Percentiles rank a stretch among this genome's conserved stretches.
Evolutionary conservation across 2,113 vertebrate genomes (phyloP).

Genomic region (Neofelis nebulosa): DNA sequence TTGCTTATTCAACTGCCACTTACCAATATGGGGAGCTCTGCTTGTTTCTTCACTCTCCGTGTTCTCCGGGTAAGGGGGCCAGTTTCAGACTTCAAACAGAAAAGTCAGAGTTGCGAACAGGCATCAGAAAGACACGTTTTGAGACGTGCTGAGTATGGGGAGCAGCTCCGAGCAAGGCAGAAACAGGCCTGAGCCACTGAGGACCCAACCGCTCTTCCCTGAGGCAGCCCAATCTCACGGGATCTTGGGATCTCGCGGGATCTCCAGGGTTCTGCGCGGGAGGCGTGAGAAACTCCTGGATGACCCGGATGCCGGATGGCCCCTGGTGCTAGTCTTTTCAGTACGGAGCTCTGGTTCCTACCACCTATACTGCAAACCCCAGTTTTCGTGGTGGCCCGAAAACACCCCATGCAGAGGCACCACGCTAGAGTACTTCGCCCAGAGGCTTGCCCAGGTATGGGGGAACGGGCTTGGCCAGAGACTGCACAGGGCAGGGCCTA

Average conservation of each 20-base stretch:
- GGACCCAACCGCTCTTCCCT: rapidly evolving
- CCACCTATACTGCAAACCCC: background rate
- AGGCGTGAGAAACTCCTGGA: too few relatives aligned
- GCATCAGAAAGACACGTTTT: rapidly evolving
- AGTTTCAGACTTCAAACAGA: background rate
- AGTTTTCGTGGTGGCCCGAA: background rate
- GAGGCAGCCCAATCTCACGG: rapidly evolving
- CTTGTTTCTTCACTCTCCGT: background rate
- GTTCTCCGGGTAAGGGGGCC: rapidly evolving
- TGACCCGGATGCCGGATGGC: rapidly evolving
- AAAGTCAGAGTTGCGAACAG: background rate
- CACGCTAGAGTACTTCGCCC: background rate
- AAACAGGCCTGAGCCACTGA: rapidly evolving
- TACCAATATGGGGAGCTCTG: background rate
- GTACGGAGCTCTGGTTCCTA: background rate
- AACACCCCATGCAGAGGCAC: background rate
- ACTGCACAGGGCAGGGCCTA: rapidly evolving
- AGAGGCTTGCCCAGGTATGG: background rate
- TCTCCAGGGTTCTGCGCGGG: background rate
- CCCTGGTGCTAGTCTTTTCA: rapidly evolving
- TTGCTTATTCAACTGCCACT: background rate
- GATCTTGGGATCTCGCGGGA: background rate
- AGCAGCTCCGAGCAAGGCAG: rapidly evolving
- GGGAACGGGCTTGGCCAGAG: background rate
- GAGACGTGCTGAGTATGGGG: rapidly evolving